Evolutionary conservation across 1,140 invertebrate species (phyloP), one percentile per base, ranked within the genome.

Genomic region (Pseudobourletiella spinata): DNA sequence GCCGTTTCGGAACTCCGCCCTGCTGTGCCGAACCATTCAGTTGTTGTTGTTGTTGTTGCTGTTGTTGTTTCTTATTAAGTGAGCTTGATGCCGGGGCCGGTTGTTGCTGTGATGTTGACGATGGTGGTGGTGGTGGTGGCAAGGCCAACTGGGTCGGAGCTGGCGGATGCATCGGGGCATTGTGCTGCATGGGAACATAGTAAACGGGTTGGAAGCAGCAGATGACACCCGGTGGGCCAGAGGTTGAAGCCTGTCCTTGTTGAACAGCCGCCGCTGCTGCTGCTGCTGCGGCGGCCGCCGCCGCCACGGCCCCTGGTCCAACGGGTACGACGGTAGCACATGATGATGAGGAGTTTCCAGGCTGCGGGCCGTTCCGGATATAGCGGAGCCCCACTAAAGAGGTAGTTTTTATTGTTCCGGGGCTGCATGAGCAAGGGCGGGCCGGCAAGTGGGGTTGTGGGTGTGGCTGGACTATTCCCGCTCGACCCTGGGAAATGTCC

Each of bases 121-220:
- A 15, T 14, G 24, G 3, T 11, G 48, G 16, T 54, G 50, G 22
- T 8, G 25, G 52, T 20, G 32, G 32, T 4, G 52, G 28, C 16
- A 28, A 26, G 3, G 4, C 2, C 44, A 25, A 43, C 8, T 55
- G 28, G 22, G 8, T 15, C 20, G 8, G 26, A 6, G 6, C 3
- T 11, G 6, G 26, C 18, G 6, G 14, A 8, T 8, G 35, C 14
- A 24, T 14, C 18, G 16, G 8, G 3, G 26, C 3, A 22, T 32
- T 52, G 25, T 20, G 35, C 26, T 57, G 56, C 42, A 43, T 42
- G 14, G 56, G 62, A 28, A 64, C 24, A 30, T 64, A 64, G 32
- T 64, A 64, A 30, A 64, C 42, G 20, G 62, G 62, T 26, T 64
- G 62, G 29, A 54, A 64, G 39, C 62, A 64, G 28, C 62, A 64